Conservation (phyloP, 2,113 vertebrate species). For the Mus pahari region DNA sequence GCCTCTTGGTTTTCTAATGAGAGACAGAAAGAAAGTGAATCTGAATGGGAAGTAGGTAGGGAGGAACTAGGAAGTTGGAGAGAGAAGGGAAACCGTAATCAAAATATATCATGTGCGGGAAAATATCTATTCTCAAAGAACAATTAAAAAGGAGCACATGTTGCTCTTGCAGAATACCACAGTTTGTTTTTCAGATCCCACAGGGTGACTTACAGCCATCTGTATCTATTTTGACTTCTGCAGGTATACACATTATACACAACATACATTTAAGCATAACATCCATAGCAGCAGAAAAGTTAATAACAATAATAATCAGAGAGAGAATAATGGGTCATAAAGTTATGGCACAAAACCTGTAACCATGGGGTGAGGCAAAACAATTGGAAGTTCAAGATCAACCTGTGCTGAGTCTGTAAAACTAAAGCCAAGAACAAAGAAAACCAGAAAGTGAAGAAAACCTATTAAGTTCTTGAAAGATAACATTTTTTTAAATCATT, state of each 20-base stretch:
- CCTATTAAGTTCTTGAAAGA: not conserved
- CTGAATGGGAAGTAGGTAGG: not conserved
- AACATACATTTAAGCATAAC: not conserved
- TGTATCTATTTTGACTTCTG: not conserved
- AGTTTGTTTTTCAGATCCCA: not conserved
- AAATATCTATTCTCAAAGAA: not conserved
- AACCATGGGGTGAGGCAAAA: not conserved
- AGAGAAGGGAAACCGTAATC: not conserved
- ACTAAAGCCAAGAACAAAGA: not conserved
- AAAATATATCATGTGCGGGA: not conserved
- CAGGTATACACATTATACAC: not conserved
- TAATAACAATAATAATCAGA: not conserved
- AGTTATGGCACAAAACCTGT: not conserved
- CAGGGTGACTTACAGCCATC: not conserved
- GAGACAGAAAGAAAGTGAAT: not conserved
- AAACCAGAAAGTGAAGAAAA: not conserved
- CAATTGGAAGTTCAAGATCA: not conserved
- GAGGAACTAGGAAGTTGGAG: not conserved
- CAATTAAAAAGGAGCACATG: not conserved
- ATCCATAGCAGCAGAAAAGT: not conserved
- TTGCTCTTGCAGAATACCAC: not conserved
- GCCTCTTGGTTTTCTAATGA: not conserved
- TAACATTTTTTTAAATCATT: not conserved
- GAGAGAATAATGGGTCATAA: not conserved
- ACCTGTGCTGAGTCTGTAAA: not conserved